A percentile compares a stretch with the other conserved stretches of the same genome.
phyloP scores from a whole-genome alignment of 2,797 vertebrate species.

The Lagodon rhomboides region DNA sequence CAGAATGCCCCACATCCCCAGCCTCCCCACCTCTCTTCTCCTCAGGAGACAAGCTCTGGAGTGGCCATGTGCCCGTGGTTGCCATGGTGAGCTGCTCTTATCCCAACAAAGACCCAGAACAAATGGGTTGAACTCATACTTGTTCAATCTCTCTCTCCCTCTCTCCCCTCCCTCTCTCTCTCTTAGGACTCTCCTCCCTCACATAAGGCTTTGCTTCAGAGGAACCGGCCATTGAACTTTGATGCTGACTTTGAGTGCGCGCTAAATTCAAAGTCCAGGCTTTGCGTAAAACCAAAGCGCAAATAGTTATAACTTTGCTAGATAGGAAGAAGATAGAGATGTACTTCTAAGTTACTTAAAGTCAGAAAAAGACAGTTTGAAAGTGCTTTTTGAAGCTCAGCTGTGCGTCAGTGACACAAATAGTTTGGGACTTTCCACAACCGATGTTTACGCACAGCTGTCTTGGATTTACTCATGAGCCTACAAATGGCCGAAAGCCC shows the following conservation, averaged over 20 bases:
- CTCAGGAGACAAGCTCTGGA: conserved; percentile 55
- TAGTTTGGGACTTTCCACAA: conserved; percentile 72
- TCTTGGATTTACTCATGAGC: conserved; percentile 29
- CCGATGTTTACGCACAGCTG: conserved; percentile 58
- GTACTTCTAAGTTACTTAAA: neutral
- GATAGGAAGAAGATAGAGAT: too few relatives aligned
- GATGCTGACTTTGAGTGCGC: conserved; percentile 38
- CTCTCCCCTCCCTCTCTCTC: conserved; percentile 9
- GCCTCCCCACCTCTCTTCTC: conserved; percentile 42
- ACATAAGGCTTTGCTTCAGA: conserved; percentile 33
- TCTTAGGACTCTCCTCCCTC: conserved; percentile 1
- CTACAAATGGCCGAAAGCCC: conserved; percentile 11
- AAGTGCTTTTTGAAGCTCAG: conserved; percentile 21
- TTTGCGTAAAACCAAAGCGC: conserved; percentile 15
- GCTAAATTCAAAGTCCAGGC: conserved; percentile 77
- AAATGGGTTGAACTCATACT: conserved; percentile 46
- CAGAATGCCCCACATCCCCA: conserved; percentile 10
- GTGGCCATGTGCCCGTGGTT: conserved; percentile 67
- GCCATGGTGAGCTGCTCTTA: conserved; percentile 80
- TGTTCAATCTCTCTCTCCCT: neutral
- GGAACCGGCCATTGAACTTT: conserved; percentile 32
- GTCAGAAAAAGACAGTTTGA: neutral
- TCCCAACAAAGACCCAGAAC: conserved; percentile 68
- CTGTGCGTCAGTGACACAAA: conserved; percentile 51
- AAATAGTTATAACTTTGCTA: neutral